These are phyloP conservation scores for Huso huso DNA, from an alignment of 2,797 vertebrate species.

Conservation along the genomic window DNA sequence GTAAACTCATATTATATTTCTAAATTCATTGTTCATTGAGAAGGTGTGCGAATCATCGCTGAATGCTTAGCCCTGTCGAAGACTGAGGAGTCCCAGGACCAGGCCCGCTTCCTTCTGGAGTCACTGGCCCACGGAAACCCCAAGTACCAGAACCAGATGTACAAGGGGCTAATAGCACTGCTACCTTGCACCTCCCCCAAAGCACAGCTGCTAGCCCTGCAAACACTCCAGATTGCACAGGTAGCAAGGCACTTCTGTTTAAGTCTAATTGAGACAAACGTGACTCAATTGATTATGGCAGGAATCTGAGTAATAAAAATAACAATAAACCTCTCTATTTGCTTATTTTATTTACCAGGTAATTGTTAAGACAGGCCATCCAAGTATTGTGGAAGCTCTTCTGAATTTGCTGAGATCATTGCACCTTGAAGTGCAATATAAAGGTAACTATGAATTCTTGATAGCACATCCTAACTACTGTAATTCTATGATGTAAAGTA, in stretches of 20 bases:
- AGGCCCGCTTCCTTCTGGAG: conserved; percentile 54
- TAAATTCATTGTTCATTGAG: conserved; percentile 8
- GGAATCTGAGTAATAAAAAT: too few species aligned
- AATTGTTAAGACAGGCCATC: conserved; percentile 40
- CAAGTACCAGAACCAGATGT: conserved; percentile 69
- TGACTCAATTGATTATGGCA: too few species aligned
- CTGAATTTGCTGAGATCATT: conserved; percentile 52
- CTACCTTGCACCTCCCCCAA: conserved; percentile 51
- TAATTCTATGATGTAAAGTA: background rate
- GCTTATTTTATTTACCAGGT: conserved; percentile 35
- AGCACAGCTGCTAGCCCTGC: conserved; percentile 61
- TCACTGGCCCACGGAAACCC: conserved; percentile 57
- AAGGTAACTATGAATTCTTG: conserved; percentile 48
- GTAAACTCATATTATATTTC: background rate
- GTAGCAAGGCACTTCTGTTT: conserved; percentile 32
- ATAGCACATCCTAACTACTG: background rate
- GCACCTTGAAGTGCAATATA: conserved; percentile 61
- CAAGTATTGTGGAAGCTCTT: conserved; percentile 50
- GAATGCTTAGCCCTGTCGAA: conserved; percentile 58
- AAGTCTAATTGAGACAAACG: too few species aligned
- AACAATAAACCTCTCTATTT: too few species aligned
- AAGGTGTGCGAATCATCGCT: conserved; percentile 58
- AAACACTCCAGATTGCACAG: conserved; percentile 55
- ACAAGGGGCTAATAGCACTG: conserved; percentile 60
- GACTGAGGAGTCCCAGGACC: conserved; percentile 55